Evolutionary conservation across 2,113 vertebrate species (phyloP), one percentile per base, ranked within the genome.

Genomic region (Actenoides lindsayi): DNA sequence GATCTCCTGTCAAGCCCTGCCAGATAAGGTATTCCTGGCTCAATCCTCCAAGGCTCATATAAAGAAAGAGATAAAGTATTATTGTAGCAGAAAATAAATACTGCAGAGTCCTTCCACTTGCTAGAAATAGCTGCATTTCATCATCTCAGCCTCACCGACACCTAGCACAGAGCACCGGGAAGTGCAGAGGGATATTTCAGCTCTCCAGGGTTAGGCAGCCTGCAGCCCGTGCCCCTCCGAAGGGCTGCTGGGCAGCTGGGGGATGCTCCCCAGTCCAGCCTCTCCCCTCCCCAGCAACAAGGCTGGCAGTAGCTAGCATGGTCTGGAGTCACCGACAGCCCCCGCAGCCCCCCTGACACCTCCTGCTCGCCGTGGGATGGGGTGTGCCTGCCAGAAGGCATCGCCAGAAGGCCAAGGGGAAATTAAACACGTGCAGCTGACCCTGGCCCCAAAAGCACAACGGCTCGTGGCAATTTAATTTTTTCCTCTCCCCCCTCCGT

Each of bases 401-500:
- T 33, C 2, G 0, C 37, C 15, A 1, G 7, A 31, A 63, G 80
- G 50, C 24, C 33, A 64, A 42, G 9, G 37, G 27, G 56, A 50
- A 71, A 71, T 31, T 4, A 30, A 71, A 51, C 35, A 16, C 0
- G 4, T 41, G 42, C 42, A 10, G 44, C 51, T 24, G 33, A 91
- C 75, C 51, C 44, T 4, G 4, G 19, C 51, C 44, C 81, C 37
- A 33, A 51, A n/a, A 73, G 16, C 67, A 6, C 24, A 33, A 41
- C 2, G 5, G 23, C 1, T 2, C 39, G 39, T 0, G 9, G 46
- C 16, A 6, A 17, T 20, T 39, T 28, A 9, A 25, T 68, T 53
- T 33, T 33, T 60, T 6, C n/a, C 37, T 62, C 41, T 54, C 14
- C 17, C 15, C 12, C 17, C 37, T 31, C 39, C 24, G 17, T 20